A percentile compares a stretch with the other conserved stretches of the same genome.
These are phyloP conservation scores for Leucophora obtusa DNA, from an alignment of 2,888 invertebrate genomes.

Conservation along the genomic window DNA sequence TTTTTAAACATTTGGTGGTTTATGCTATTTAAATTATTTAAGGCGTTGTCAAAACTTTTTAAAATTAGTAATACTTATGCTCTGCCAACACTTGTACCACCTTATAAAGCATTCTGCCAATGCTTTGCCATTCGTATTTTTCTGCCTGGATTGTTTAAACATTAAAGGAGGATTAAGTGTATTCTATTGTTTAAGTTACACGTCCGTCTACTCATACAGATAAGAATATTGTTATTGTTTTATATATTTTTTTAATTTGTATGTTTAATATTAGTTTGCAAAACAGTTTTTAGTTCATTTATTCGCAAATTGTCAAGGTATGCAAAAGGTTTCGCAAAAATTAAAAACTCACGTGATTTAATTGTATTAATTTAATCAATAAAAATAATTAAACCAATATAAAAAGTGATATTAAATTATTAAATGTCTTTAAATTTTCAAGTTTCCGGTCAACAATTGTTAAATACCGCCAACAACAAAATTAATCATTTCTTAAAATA, in stretches of 20 bases:
- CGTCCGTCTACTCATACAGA: conserved; percentile 17
- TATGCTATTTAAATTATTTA: too few relatives aligned
- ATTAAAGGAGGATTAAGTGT: background rate
- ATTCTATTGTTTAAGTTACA: background rate
- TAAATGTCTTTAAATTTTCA: background rate
- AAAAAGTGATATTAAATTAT: conserved; percentile 4
- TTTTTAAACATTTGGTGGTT: too few relatives aligned
- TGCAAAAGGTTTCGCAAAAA: conserved; percentile 10
- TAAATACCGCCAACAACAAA: background rate
- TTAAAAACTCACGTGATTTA: conserved; percentile 39
- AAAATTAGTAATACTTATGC: too few relatives aligned
- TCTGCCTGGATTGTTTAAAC: too few relatives aligned
- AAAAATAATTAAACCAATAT: background rate
- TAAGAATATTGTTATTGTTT: conserved; percentile 15
- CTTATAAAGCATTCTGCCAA: too few relatives aligned
- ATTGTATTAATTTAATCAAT: background rate
- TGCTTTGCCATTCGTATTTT: too few relatives aligned
- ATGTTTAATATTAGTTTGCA: conserved; percentile 21
- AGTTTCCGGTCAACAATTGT: conserved; percentile 2
- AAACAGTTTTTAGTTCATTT: conserved; percentile 27
- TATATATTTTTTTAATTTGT: conserved; percentile 1
- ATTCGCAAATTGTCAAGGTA: conserved; percentile 22
- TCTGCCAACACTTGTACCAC: too few relatives aligned
- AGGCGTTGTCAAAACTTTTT: too few relatives aligned
- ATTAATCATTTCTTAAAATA: conserved; percentile 17